Conservation (phyloP, 2,888 invertebrate species). For the Cetonia aurata region DNA sequence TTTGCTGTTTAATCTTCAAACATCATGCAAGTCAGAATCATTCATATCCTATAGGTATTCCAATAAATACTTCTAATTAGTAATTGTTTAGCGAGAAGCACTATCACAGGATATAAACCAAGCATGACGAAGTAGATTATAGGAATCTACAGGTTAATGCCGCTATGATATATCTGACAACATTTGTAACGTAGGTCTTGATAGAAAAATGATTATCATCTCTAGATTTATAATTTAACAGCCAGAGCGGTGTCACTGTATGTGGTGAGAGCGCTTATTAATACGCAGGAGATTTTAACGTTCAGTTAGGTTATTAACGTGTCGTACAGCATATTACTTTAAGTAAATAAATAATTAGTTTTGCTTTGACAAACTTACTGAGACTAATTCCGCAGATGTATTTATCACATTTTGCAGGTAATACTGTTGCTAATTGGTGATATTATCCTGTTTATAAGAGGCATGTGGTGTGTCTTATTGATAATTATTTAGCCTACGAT, state of each 20-base stretch:
- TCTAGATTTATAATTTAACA: neutral
- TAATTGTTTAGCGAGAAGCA: slow-evolving; percentile 11
- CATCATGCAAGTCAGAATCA: too few relatives aligned
- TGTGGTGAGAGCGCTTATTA: neutral
- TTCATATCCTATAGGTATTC: slow-evolving; percentile 7
- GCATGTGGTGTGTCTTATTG: too few relatives aligned
- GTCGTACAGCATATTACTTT: neutral
- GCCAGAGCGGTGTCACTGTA: neutral
- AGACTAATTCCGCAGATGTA: too few relatives aligned
- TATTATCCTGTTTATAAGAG: too few relatives aligned
- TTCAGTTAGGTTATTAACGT: slow-evolving; percentile 1
- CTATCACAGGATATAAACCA: neutral
- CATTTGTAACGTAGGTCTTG: neutral
- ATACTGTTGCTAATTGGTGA: too few relatives aligned
- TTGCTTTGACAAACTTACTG: neutral
- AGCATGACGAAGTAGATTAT: slow-evolving; percentile 18
- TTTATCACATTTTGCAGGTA: too few relatives aligned
- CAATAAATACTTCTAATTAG: slow-evolving; percentile 5
- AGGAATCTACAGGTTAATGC: neutral
- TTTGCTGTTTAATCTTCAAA: too few relatives aligned
- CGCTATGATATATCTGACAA: too few relatives aligned
- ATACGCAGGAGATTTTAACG: slow-evolving; percentile 6
- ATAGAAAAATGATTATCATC: slow-evolving; percentile 1
- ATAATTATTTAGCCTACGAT: too few relatives aligned
- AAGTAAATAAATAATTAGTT: slow-evolving; percentile 2